Evolutionary conservation across 2,888 invertebrate genomes (phyloP), one percentile per base, ranked within the genome.

Genomic region (Operophtera brumata): DNA sequence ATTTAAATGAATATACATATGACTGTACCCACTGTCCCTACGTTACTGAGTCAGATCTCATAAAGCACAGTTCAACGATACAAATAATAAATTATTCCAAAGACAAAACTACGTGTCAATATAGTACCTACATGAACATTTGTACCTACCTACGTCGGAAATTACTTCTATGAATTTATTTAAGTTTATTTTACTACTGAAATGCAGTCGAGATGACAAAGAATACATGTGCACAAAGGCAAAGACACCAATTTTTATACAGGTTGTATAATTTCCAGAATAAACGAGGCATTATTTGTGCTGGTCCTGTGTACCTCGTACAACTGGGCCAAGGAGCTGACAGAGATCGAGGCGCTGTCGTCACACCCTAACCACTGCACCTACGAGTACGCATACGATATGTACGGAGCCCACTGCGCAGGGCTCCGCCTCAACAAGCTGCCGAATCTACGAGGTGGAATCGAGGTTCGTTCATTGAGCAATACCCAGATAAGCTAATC

Each of bases 381-480:
- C n/a, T 91, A 91, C 68, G 86, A 84, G 56, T 84, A 86, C 43
- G 85, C 85, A 0, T 88, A 77, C 65, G 84, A 89, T 6, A 91
- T 92, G 91, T 83, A 91, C 14, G 92, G 92, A 1, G 92, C 91
- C 0, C 82, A 88, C 59, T 93, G 93, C 72, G 82, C 78, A 3
- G 84, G 87, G 0, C 78, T 91, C 14, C 82, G 85, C 20, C 78
- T 92, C 2, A 65, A 67, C 13, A 82, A 85, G 45, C 82, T 93
- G 59, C 93, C 93, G 0, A 80, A 65, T 57, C 75, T 93, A 32
- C 90, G 83, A 64, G 71, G 82, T 10, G 84, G 90, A 41, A 91
- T 92, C 62, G 91, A 93, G 91, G 93, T 93, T 59, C 54, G 64
- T 66, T 46, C 36, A 44, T 62, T 59, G 55, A 53, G 60, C 58